Evolutionary conservation across 2,113 vertebrate genomes (phyloP).

Genomic region (Poeciliopsis prolifica): DNA sequence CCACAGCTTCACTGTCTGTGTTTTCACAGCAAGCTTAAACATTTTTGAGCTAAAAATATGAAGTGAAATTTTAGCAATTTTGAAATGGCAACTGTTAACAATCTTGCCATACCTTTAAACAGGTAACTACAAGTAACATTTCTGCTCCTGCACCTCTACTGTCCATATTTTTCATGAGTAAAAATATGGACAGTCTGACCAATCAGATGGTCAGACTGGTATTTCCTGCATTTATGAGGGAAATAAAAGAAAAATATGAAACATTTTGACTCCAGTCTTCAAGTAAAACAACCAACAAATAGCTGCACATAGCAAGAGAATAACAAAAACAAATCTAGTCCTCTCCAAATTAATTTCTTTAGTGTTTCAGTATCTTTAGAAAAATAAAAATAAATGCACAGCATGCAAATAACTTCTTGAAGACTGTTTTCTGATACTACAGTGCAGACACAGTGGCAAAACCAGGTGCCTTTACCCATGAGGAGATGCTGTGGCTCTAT

Average conservation of each 20-base stretch:
- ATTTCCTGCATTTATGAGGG: background rate
- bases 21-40: too few relatives aligned
- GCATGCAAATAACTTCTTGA: background rate
- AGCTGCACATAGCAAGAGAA: too few relatives aligned
- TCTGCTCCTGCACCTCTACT: background rate
- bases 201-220: background rate
- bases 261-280: too few relatives aligned
- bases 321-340: too few relatives aligned
- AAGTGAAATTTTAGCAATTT: background rate
- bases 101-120: background rate
- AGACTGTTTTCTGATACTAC: background rate
- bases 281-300: too few relatives aligned
- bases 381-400: too few relatives aligned
- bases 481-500: conserved; percentile 27
- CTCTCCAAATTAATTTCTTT: too few relatives aligned
- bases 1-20: background rate
- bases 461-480: conserved; percentile 8
- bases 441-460: conserved; percentile 8
- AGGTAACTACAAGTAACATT: background rate
- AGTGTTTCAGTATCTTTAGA: too few relatives aligned
- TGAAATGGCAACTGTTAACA: background rate
- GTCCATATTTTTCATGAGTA: background rate
- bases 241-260: background rate
- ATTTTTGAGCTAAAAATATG: background rate
- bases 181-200: background rate